Evolutionary conservation across 35 echinoderm and acorn worm species (phyloP), one percentile per base, ranked within the genome.

Genomic region (Apostichopus californicus): DNA sequence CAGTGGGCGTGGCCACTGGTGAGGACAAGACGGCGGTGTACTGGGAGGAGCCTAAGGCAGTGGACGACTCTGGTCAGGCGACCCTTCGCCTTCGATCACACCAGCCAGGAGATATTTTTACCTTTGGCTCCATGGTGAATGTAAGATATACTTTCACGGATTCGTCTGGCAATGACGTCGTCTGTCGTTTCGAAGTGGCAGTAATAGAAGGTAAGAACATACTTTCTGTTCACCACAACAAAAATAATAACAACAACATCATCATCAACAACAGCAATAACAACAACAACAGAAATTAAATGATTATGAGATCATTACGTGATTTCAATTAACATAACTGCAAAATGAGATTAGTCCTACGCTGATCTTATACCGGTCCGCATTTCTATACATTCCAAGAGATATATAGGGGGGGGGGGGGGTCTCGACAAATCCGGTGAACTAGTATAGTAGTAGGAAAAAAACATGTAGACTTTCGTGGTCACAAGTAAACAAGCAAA

Each of bases 1-100:
- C 9, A 11, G 58, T 20, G 21, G 86, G 86, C 25, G 63, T 89
- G 9, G 20, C 86, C 15, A 2, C n/a, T 1, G 86, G 63, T 54
- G 63, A 89, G 14, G 86, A 89, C 0, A 89, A 6, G 21, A 11
- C 63, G 34, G 25, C n/a, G 1, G 86, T 89, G 25, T 72, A 89
- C 11, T 89, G 86, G 86, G 24, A 68, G 17, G 68, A 68, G 54
- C 86, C 86, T 1, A 71, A 3, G 20, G 86, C 86, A 75, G 46
- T 10, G 5, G 86, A 89, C 54, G 26, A 89, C 23, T 72, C 61
- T 46, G 86, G 86, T 75, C 86, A 89, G 13, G 86, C 60, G 21
- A 14, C 63, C 13, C 52, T 89, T 18, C 20, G 23, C 9, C 14
- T 72, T 15, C 86, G 86, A 17, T 52, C 86, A 25, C 64, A 72